These are phyloP conservation scores for Ochotona curzoniae DNA, from an alignment of 2,113 vertebrate species.

Conservation along the genomic window DNA sequence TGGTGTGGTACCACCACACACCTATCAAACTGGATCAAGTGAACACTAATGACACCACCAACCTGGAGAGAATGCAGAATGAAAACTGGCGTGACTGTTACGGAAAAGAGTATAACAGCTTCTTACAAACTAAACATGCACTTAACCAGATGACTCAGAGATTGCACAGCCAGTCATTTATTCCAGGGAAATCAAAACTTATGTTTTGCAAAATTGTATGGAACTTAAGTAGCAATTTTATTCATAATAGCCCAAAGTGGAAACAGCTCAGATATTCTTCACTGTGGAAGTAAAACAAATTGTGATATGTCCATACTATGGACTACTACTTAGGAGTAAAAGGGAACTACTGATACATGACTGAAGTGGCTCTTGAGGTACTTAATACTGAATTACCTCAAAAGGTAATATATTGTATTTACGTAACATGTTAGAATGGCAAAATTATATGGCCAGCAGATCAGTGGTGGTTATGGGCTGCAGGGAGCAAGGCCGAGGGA, in stretches of 20 bases:
- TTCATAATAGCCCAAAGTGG: background rate
- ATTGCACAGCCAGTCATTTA: background rate
- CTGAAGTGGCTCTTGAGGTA: background rate
- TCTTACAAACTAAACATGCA: background rate
- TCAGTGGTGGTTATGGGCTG: background rate
- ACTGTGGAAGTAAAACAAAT: background rate
- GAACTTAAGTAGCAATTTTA: background rate
- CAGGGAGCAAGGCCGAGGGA: background rate
- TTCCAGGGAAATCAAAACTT: slow-evolving; percentile 10
- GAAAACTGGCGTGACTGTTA: background rate
- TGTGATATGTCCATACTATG: background rate
- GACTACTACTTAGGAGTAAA: background rate
- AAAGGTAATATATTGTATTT: background rate
- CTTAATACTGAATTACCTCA: background rate
- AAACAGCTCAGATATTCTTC: background rate
- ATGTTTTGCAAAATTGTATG: background rate
- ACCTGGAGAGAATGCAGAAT: slow-evolving; percentile 19
- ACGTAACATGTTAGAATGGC: background rate
- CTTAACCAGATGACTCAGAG: background rate
- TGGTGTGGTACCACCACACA: background rate
- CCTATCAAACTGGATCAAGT: background rate
- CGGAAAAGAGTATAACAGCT: background rate
- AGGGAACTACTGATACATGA: background rate
- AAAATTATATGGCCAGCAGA: background rate
- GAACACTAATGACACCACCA: background rate